Evolutionary conservation across 2,113 vertebrate species (phyloP), one percentile per base, ranked within the genome.

Genomic region (Salvelinus sp.): DNA sequence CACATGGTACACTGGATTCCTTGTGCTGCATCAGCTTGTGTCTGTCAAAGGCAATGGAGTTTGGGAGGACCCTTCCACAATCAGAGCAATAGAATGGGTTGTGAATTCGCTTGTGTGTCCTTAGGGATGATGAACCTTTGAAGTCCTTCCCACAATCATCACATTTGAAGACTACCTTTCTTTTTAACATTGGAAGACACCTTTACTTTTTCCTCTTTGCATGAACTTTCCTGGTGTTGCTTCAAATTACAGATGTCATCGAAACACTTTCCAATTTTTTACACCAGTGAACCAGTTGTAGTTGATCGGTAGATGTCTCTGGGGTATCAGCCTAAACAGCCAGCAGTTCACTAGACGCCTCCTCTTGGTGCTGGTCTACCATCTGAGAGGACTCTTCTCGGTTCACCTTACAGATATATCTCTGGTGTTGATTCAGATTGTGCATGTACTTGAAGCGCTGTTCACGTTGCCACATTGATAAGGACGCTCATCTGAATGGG

Each of bases 11-110:
- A 92, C 75, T 79, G 83, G 83, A 92, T 91, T 89, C 89, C 23
- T 83, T 22, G 85, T 92, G 91, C 89, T 92, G 91, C 91, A 92
- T 91, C 20, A 92, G 83, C 16, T 91, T 90, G 88, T 92, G 91
- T 38, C 91, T 54, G 80, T 91, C 91, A 4, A 89, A 90, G 0
- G 89, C 91, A 0, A 87, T 4, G 58, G 90, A 84, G 67, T 65
- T 90, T 2, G 84, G 85, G 0, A 92, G 88, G 1, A 91, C 91
- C 84, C 91, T 91, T 6, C 91, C 91, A 25, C 91, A 92, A 84
- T 92, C 91, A 33, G 89, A 89, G 86, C 91, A 92, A 85, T 92
- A 92, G 38, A 91, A 89, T 13, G 90, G 86, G 3, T 91, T 87
- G 72, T 92, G 91, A 2, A 91, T 91, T 70, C 91, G 66, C 78